Evolutionary conservation across 1,140 invertebrate species (phyloP).

Genomic region (Drosophila mojavensis): DNA sequence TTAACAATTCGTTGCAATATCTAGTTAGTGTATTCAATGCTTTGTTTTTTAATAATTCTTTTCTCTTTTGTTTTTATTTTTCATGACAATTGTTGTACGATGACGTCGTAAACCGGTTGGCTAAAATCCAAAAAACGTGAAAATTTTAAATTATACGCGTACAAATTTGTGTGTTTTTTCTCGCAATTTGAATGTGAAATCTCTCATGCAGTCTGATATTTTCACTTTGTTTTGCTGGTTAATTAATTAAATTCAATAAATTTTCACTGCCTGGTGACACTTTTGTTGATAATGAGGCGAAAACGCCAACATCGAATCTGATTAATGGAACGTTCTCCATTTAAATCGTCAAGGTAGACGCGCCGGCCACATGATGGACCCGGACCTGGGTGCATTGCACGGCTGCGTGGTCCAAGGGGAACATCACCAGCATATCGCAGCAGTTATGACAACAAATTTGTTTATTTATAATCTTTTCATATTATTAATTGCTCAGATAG

Average conservation of each 20-base stretch:
- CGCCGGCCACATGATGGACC: slow-evolving; percentile 19
- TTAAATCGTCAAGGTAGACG: slow-evolving; percentile 43
- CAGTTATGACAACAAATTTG: slow-evolving; percentile 44
- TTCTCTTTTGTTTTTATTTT: not conserved
- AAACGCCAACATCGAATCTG: slow-evolving; percentile 60
- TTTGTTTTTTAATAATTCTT: not conserved
- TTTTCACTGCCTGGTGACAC: slow-evolving; percentile 65
- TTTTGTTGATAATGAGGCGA: slow-evolving; percentile 65
- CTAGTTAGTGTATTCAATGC: too few species aligned
- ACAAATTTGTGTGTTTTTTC: too few species aligned
- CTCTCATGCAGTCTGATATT: slow-evolving; percentile 17
- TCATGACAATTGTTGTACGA: slow-evolving; percentile 15
- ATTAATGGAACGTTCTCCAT: slow-evolving; percentile 67
- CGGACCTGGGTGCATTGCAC: slow-evolving; percentile 51
- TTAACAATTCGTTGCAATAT: too few species aligned
- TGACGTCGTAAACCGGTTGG: slow-evolving; percentile 50
- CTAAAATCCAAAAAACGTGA: slow-evolving; percentile 23
- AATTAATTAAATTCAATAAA: slow-evolving; percentile 70
- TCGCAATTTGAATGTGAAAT: not conserved
- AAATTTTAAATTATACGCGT: not conserved
- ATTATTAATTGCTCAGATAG: slow-evolving; percentile 62
- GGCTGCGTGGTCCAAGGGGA: slow-evolving; percentile 34
- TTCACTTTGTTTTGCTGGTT: slow-evolving; percentile 49
- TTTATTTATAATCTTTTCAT: not conserved
- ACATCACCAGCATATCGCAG: slow-evolving; percentile 30